phyloP scores from a whole-genome alignment of 2,888 invertebrate genomes.

The Platycheirus albimanus region DNA sequence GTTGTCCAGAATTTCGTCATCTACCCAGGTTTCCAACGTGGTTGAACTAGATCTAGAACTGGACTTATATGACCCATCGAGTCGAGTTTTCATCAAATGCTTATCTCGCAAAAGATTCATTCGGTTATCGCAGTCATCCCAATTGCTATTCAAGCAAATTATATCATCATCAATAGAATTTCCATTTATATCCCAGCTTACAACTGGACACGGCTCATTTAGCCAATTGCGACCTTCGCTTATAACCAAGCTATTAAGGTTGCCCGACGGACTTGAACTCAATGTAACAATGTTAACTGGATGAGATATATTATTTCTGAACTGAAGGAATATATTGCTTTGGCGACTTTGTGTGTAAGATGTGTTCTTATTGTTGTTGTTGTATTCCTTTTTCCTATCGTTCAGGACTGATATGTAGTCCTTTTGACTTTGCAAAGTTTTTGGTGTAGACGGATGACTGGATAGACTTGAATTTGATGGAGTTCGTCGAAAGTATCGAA shows the following conservation, averaged over 20 bases:
- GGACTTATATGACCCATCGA: constrained; percentile 78
- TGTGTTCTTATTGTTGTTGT: constrained; percentile 25
- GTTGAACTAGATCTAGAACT: constrained; percentile 81
- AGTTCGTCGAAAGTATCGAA: constrained; percentile 81
- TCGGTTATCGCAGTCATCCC: constrained; percentile 78
- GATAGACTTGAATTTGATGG: constrained; percentile 80
- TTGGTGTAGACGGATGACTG: constrained; percentile 75
- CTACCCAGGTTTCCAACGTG: constrained; percentile 82
- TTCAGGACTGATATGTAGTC: constrained; percentile 39
- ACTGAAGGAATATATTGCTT: constrained; percentile 70
- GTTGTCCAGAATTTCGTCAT: constrained; percentile 79
- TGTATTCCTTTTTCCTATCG: constrained; percentile 36
- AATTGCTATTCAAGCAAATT: constrained; percentile 73
- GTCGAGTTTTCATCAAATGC: constrained; percentile 66
- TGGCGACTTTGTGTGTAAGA: constrained; percentile 36
- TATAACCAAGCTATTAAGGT: constrained; percentile 79
- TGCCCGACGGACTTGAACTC: constrained; percentile 78
- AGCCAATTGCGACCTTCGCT: constrained; percentile 77
- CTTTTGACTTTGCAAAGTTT: constrained; percentile 48
- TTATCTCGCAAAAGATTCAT: constrained; percentile 77
- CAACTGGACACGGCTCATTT: constrained; percentile 77
- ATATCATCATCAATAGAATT: constrained; percentile 79
- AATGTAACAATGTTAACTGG: constrained; percentile 79
- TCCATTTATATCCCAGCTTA: constrained; percentile 81
- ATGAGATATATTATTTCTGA: constrained; percentile 68